phyloP scores from a whole-genome alignment of 1,140 invertebrate species.

The Zaprionus vittiger region DNA sequence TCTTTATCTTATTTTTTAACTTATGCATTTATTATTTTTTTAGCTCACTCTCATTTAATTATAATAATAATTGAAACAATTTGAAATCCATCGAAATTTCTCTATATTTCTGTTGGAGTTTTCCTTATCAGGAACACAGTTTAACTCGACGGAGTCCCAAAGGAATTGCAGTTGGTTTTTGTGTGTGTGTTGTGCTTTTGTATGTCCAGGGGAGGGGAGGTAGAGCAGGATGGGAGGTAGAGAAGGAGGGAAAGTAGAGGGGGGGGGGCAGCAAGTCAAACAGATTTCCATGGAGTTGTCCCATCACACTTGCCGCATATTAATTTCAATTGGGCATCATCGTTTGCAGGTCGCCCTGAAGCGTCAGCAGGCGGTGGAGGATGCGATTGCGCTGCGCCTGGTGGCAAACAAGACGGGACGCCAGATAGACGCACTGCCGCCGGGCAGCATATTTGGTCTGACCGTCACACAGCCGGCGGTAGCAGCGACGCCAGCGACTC shows the following conservation, averaged over 20 bases:
- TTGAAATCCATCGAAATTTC: neutral
- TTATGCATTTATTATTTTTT: too few relatives aligned
- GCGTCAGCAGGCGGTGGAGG: slow-evolving; percentile 98
- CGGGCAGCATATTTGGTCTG: slow-evolving; percentile 96
- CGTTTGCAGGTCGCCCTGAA: slow-evolving; percentile 95
- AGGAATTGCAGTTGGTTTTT: slow-evolving; percentile 60
- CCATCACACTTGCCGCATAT: slow-evolving; percentile 78
- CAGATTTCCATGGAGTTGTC: slow-evolving; percentile 36
- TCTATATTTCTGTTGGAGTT: neutral
- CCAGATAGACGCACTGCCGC: slow-evolving; percentile 92
- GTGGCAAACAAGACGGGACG: slow-evolving; percentile 94
- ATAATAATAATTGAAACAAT: neutral
- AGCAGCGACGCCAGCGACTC: neutral
- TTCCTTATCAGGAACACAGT: slow-evolving; percentile 6
- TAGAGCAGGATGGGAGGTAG: neutral
- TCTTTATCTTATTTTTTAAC: neutral
- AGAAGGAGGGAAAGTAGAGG: neutral
- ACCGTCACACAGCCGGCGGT: slow-evolving; percentile 88
- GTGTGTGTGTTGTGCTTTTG: slow-evolving; percentile 28
- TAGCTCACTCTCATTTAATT: too few relatives aligned
- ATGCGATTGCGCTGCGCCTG: slow-evolving; percentile 96
- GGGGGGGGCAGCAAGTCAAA: slow-evolving; percentile 60
- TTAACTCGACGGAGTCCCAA: slow-evolving; percentile 20
- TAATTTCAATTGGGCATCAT: slow-evolving; percentile 78
- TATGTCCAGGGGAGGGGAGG: neutral